Evolutionary conservation across 2,797 vertebrate genomes (phyloP).

Genomic region (Amazonetta brasiliensis): DNA sequence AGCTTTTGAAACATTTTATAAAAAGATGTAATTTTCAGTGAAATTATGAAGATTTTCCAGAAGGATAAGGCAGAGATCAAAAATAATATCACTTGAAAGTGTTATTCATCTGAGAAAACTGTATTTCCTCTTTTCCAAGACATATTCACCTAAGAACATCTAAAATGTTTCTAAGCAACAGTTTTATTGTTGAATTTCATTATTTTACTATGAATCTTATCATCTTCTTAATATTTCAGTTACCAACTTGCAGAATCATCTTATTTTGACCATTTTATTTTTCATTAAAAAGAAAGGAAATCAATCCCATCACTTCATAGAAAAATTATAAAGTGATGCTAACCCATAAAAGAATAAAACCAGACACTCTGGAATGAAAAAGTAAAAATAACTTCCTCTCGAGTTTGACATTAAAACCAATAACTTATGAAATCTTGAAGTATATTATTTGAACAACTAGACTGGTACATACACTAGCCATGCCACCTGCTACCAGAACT

Average conservation of each 20-base stretch:
- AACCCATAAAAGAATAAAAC: neutral
- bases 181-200: neutral
- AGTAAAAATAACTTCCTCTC: accelerated
- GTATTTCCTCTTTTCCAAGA: neutral
- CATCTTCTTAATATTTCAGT: neutral
- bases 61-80: neutral
- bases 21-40: neutral
- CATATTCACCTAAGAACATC: neutral
- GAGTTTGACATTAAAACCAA: neutral
- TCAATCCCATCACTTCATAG: too few species aligned
- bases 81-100: neutral
- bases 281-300: neutral
- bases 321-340: neutral
- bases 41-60: neutral
- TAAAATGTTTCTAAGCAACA: neutral
- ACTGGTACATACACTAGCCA: neutral
- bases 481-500: neutral
- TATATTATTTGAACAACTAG: neutral
- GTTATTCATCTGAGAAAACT: neutral
- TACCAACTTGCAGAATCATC: neutral
- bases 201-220: neutral
- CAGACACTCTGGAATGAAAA: neutral
- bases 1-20: neutral
- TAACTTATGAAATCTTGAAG: neutral
- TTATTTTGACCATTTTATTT: neutral